Evolutionary conservation across 1,140 invertebrate genomes (phyloP).

Genomic region (Dreissena rostriformis): DNA sequence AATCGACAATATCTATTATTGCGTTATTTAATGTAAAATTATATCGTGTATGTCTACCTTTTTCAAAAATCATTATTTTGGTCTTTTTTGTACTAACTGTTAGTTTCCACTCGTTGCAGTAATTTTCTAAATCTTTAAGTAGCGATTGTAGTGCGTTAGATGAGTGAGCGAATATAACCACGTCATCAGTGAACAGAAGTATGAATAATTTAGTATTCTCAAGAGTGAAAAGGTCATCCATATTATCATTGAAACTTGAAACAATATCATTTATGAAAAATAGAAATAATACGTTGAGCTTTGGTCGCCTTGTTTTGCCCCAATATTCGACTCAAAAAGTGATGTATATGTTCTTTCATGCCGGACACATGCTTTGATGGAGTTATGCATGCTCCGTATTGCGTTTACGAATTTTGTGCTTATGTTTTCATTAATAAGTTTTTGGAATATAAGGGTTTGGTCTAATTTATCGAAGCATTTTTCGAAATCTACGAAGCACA

Average conservation of each 20-base stretch:
- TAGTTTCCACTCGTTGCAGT: neutral
- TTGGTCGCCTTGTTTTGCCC: conserved; percentile 36
- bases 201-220: conserved; percentile 15
- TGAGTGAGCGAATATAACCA: neutral
- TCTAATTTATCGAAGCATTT: conserved; percentile 32
- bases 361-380: conserved; percentile 9
- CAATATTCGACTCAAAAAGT: conserved; percentile 33
- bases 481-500: conserved; percentile 6
- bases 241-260: conserved; percentile 12
- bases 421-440: conserved; percentile 7
- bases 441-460: conserved; percentile 14
- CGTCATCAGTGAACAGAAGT: conserved; percentile 9
- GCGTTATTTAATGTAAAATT: neutral
- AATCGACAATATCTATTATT: conserved; percentile 3
- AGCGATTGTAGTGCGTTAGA: neutral
- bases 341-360: neutral
- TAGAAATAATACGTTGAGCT: conserved; percentile 32
- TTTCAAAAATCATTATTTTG: conserved; percentile 12
- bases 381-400: conserved; percentile 3
- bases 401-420: conserved; percentile 17
- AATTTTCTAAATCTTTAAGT: neutral
- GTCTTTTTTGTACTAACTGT: neutral
- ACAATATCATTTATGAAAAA: conserved; percentile 25
- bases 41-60: neutral
- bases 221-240: conserved; percentile 16